Percentiles rank a stretch among this genome's conserved stretches.
Conservation (phyloP, 2,797 vertebrate species). For the Gila robusta region DNA sequence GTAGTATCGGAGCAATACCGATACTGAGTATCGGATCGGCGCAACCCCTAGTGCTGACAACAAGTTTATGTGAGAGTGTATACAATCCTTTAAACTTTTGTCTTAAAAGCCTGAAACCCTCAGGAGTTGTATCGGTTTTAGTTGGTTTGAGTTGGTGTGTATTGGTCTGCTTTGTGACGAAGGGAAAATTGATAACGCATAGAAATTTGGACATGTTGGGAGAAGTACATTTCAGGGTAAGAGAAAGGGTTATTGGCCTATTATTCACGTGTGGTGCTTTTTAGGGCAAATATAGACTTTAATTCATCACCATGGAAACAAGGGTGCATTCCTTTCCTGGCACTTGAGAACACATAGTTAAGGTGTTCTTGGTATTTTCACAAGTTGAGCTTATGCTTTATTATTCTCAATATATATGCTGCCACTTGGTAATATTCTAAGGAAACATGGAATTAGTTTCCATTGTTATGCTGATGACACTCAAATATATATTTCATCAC, state of each 20-base stretch:
- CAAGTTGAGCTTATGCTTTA: background rate
- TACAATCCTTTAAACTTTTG: background rate
- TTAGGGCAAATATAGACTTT: conserved; percentile 36
- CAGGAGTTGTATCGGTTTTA: background rate
- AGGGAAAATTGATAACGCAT: background rate
- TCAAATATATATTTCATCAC: too few species aligned
- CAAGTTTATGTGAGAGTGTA: background rate
- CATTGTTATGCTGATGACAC: too few species aligned
- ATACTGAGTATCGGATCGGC: too few species aligned
- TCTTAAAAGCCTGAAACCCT: background rate
- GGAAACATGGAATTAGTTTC: too few species aligned
- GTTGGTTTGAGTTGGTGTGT: background rate
- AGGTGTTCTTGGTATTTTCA: conserved; percentile 10
- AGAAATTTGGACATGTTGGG: background rate
- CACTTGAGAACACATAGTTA: conserved; percentile 1
- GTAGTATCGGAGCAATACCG: too few species aligned
- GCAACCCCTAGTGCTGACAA: background rate
- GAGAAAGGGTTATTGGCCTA: conserved; percentile 14
- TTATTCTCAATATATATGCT: too few species aligned
- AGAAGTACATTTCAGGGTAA: background rate
- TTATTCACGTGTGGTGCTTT: conserved; percentile 30
- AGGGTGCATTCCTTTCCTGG: conserved; percentile 16
- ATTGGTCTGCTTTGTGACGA: background rate
- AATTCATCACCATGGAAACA: conserved; percentile 54
- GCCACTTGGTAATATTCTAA: too few species aligned